phyloP scores from a whole-genome alignment of 2,888 invertebrate genomes.

The Pristionchus mayeri region DNA sequence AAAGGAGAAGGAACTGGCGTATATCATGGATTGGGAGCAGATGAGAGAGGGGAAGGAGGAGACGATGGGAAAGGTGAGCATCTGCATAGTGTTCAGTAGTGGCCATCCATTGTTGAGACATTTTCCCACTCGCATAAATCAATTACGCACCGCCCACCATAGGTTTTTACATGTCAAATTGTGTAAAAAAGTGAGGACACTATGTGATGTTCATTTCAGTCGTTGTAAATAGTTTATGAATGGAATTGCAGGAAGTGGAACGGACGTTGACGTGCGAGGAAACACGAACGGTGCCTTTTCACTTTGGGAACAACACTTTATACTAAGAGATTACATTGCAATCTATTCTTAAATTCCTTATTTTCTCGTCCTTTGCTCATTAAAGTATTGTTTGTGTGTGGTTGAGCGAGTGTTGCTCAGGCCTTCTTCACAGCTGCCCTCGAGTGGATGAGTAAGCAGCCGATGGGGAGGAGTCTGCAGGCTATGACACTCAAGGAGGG shows the following conservation, averaged over 20 bases:
- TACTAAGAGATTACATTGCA: too few relatives aligned
- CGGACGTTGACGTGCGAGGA: neutral
- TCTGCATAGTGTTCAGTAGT: too few relatives aligned
- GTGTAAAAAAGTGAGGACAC: too few relatives aligned
- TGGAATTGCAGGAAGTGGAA: conserved; percentile 8
- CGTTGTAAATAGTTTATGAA: too few relatives aligned
- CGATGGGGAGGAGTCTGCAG: neutral
- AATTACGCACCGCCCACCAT: too few relatives aligned
- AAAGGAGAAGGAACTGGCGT: neutral
- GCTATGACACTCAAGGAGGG: neutral
- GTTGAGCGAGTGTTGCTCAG: too few relatives aligned
- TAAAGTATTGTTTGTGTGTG: too few relatives aligned
- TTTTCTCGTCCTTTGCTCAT: neutral
- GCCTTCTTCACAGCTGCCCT: neutral
- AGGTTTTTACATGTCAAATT: too few relatives aligned
- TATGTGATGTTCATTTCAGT: too few relatives aligned
- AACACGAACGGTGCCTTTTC: neutral
- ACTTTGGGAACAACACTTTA: neutral
- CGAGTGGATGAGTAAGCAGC: neutral
- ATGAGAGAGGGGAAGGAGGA: neutral
- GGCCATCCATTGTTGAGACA: too few relatives aligned
- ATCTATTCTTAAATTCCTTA: neutral
- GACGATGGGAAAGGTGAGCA: neutral
- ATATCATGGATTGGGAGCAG: neutral
- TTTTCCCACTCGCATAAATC: too few relatives aligned